A percentile compares a stretch with the other conserved stretches of the same genome.
phyloP scores from a whole-genome alignment of 2,113 vertebrate species.

The Galemys pyrenaicus region DNA sequence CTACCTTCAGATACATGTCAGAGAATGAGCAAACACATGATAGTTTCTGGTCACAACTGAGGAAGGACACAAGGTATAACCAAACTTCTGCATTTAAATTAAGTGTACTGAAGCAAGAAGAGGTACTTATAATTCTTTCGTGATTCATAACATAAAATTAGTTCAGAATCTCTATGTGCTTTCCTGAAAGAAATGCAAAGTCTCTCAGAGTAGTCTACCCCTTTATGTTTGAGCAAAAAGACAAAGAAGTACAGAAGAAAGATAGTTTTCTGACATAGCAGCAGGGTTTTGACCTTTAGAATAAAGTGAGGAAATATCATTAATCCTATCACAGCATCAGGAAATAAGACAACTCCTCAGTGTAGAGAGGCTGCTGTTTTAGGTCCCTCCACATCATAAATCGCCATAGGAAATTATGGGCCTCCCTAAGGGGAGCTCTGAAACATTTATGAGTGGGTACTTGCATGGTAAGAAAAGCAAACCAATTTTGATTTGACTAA shows the following conservation, averaged over 20 bases:
- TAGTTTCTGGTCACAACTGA: neutral
- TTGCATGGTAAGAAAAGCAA: neutral
- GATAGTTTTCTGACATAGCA: neutral
- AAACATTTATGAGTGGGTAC: neutral
- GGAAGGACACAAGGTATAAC: neutral
- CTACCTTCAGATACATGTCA: neutral
- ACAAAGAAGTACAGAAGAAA: neutral
- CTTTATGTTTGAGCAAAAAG: neutral
- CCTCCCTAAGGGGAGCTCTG: neutral
- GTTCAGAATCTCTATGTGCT: neutral
- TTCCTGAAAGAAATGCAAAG: neutral
- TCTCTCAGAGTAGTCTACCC: neutral
- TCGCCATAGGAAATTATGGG: neutral
- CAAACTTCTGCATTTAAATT: neutral
- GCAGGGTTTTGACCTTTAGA: slow-evolving; percentile 25
- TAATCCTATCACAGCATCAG: neutral
- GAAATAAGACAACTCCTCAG: neutral
- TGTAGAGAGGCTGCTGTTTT: neutral
- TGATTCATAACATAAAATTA: neutral
- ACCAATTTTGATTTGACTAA: neutral
- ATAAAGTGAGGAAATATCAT: slow-evolving; percentile 32
- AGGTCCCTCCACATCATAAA: neutral
- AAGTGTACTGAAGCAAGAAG: neutral
- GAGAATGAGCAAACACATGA: neutral
- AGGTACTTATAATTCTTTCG: neutral